Base-by-base conservation (phyloP, 2,797 vertebrate genomes). In the Serranus cabrilla region DNA sequence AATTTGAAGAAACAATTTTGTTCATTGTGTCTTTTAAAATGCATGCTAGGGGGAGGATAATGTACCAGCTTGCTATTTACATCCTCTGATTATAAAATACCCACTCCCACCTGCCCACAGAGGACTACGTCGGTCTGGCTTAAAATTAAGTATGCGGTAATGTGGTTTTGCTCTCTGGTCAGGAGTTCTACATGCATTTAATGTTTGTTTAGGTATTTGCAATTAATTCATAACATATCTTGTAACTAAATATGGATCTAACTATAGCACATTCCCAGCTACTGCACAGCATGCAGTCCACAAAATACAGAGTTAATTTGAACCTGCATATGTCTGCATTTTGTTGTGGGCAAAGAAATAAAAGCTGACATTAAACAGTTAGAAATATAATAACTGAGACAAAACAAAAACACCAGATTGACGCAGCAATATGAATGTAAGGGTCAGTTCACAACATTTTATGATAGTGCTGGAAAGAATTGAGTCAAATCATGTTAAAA, bases 1-100 rank as follows among this genome's bases (percentile, higher is more conserved):
- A 55, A 7, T 46, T 39, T 56, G 21, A n/a, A 54, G 16, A 23
- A 50, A 37, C 25, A 11, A 1, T 55, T 65, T 43, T 43, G 14
- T 27, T 46, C 50, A 37, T 34, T 54, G 20, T 49, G 21, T 34
- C 31, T 58, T 76, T 54, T 59, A 64, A 75, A 46, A 62, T 42
- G 14, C 37, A 20, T 9, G 2, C 23, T 11, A 20, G 49, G 17
- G 18, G 37, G 54, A 56, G 37, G 31, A 56, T 49, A 54, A 18
- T 25, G 25, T n/a, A 43, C 11, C 21, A 40, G 56, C 17, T 23
- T 37, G 18, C 13, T 61, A 43, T 74, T 74, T 70, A 64, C 64
- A 58, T 52, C 37, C 12, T 58, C 8, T 63, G 13, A 25, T 39
- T 31, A 49, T 23, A 64, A 45, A 61, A 61, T 34, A 21, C 21